Base-by-base conservation (phyloP, 2,113 vertebrate species). In the Ellobius talpinus region DNA sequence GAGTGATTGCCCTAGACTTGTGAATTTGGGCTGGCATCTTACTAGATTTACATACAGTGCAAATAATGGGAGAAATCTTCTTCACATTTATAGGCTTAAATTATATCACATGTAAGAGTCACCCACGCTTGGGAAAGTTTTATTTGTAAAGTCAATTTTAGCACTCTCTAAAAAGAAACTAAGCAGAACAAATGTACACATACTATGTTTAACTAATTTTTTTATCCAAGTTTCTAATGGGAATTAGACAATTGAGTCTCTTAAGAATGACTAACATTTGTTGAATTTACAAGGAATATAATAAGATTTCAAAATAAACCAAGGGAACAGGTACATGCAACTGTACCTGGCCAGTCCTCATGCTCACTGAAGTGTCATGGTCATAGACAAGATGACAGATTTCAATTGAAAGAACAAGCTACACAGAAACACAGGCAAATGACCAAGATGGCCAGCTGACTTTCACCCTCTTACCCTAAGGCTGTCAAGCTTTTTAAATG, bases 71-170 rank as follows among this genome's bases (percentile, higher is more conserved):
- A 66, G 14, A 91, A 92, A 72, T 74, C 81, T 24, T 89, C 58
- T 96, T 93, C 14, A 63, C 52, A 76, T 95, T 87, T 87, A n/a
- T 45, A 96, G 81, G 23, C 61, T 93, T 79, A 85, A 93, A 78
- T 93, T 79, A 84, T 90, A 94, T 78, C 16, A 82, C 61, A 66
- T 72, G 36, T 78, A 42, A 55, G 92, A 87, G 29, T 93, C 79
- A 74, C 74, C 42, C 50, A 23, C 77, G 39, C 31, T 90, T 92
- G 33, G 42, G 8, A 92, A 94, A 92, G 14, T 77, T 90, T 95
- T 82, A 23, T 72, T 55, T 87, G 17, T 79, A 82, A 87, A 94
- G 52, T 90, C 88, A 97, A 17, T 31, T 61, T 95, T 63, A 66
- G 52, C 24, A 58, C 7, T 10, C 21, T 36, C 33, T 42, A 17